A percentile compares a stretch with the other conserved stretches of the same genome.
Conservation (phyloP, 2,888 invertebrate genomes). For the Caenorhabditis sulstoni region DNA sequence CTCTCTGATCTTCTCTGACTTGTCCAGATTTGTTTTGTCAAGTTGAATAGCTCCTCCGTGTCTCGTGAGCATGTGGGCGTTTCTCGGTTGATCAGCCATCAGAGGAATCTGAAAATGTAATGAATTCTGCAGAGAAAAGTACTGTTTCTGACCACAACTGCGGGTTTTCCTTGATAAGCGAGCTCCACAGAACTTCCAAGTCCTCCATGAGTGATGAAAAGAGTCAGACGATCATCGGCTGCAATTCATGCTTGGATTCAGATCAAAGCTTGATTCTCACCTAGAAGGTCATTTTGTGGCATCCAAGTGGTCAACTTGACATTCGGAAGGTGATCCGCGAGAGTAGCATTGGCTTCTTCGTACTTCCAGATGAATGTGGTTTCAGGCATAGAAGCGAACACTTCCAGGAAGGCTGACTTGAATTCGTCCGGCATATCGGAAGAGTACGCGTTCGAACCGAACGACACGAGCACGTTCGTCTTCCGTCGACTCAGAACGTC, state of each 20-base stretch:
- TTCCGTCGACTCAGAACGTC: constrained; percentile 23
- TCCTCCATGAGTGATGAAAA: constrained; percentile 61
- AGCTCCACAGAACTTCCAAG: constrained; percentile 53
- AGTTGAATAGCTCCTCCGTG: constrained; percentile 46
- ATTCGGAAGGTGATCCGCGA: constrained; percentile 48
- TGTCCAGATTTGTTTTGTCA: constrained; percentile 23
- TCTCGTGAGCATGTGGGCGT: constrained; percentile 54
- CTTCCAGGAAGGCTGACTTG: constrained; percentile 40
- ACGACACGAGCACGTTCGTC: constrained; percentile 52
- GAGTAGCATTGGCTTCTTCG: constrained; percentile 49
- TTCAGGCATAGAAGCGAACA: constrained; percentile 53
- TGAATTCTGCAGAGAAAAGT: no score
- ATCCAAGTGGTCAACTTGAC: constrained; percentile 57
- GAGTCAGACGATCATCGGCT: constrained; percentile 52
- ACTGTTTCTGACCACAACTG: constrained; percentile 10
- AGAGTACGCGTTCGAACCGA: constrained; percentile 53
- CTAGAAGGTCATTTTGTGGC: constrained; percentile 56
- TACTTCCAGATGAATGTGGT: constrained; percentile 65
- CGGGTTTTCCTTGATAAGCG: constrained; percentile 54
- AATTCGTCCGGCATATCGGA: constrained; percentile 28
- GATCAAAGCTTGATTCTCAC: neutral
- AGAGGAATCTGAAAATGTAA: constrained; percentile 36
- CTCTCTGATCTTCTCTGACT: constrained; percentile 21
- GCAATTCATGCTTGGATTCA: neutral
- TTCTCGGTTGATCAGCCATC: constrained; percentile 52